Base-by-base conservation (phyloP, 92 coral and sea anemone genomes). In the Umimayanthus chanpuru region DNA sequence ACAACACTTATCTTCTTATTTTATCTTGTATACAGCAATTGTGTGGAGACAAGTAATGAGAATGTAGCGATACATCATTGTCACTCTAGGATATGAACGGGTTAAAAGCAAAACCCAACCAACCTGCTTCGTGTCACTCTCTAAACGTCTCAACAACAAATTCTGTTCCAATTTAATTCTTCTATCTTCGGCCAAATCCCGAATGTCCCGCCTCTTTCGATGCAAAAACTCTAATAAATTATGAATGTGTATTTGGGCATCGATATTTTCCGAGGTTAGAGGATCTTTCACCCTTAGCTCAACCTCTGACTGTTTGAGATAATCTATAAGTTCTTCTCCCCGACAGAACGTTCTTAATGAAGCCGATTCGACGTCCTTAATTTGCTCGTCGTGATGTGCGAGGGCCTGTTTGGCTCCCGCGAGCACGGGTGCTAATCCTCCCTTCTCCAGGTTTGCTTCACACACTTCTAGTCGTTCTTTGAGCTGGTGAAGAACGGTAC, bases 41-140 rank as follows among this genome's bases (percentile, higher is more conserved):
- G 50, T 53, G 11, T 2, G 20, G 58, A 15, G 58, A 53, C 3
- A 53, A 53, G 58, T 53, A 53, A 3, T 53, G 58, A 53, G 58
- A 12, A 4, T 11, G 18, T 53, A 15, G 58, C 18, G 2, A 53
- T 11, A 53, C 2, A 53, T 53, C 11, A 11, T 5, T 61, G 25
- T 23, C n/a, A 20, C 21, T 61, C 4, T 23, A 20, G 3, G 12
- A 9, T 4, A n/a, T 29, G 8, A 21, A 53, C 23, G 25, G 6
- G 20, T 11, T 30, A 20, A 43, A 9, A 58, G 26, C 26, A 9
- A 64, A 32, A 9, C 12, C 2, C 50, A 26, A 36, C 96, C 58
- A 64, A 96, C 99, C 96, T 97, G 99, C 65, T 96, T 97, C 10
- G 99, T 95, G 93, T 97, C 99, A 79, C 98, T 96, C 76, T 97